Evolutionary conservation across 1,140 invertebrate species (phyloP).

Genomic region (Atta cephalotes): DNA sequence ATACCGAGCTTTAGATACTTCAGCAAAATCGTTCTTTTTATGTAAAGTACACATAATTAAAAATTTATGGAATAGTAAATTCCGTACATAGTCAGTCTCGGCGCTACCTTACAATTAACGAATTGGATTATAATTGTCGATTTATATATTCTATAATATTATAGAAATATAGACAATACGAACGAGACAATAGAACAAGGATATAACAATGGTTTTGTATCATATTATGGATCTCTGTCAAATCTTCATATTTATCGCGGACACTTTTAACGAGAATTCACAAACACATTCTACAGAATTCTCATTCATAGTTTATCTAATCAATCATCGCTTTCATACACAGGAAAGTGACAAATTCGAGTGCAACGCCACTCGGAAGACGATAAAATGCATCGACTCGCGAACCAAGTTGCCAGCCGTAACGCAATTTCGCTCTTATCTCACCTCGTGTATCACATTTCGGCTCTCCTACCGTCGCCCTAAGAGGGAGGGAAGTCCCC

Average conservation of each 20-base stretch:
- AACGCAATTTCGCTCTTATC: constrained; percentile 58
- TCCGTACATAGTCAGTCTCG: no score
- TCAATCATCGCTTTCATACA: constrained; percentile 37
- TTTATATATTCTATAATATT: neutral
- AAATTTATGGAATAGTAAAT: neutral
- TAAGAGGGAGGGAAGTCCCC: neutral
- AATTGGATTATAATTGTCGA: constrained; percentile 2
- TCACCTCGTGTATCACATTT: constrained; percentile 42
- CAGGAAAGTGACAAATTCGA: constrained; percentile 40
- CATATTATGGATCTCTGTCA: neutral
- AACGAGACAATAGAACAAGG: neutral
- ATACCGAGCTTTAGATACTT: no score
- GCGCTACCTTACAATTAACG: no score
- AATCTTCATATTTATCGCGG: neutral
- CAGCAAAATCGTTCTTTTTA: no score
- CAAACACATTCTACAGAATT: neutral
- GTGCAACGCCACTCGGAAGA: neutral
- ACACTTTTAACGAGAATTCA: neutral
- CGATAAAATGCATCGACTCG: constrained; percentile 44
- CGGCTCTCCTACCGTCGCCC: constrained; percentile 3
- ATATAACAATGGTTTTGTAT: neutral
- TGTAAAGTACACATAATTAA: neutral
- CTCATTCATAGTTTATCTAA: neutral
- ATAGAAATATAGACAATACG: no score
- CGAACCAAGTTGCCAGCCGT: neutral